Evolutionary conservation across 2,113 vertebrate genomes (phyloP).

Genomic region (Salvelinus alpinus): DNA sequence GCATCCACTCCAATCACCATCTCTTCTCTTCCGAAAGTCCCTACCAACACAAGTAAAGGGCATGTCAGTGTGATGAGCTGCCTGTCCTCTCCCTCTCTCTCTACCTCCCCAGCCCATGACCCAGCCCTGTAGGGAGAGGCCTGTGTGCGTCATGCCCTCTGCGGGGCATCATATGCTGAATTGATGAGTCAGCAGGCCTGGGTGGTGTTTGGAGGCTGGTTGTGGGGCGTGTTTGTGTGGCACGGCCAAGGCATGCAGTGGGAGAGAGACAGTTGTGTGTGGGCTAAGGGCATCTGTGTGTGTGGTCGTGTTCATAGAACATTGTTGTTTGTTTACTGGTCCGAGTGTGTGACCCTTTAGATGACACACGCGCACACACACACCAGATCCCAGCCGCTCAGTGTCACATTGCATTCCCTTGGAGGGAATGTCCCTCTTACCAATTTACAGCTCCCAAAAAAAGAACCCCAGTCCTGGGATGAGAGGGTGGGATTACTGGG

Average conservation of each 20-base stretch:
- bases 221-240: slow-evolving; percentile 8
- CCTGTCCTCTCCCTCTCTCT: neutral
- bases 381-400: neutral
- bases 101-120: neutral
- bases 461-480: slow-evolving; percentile 10
- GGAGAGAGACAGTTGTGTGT: slow-evolving; percentile 18
- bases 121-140: slow-evolving; percentile 25
- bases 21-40: slow-evolving; percentile 9
- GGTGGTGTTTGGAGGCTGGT: slow-evolving; percentile 45
- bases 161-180: slow-evolving; percentile 34
- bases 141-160: slow-evolving; percentile 49
- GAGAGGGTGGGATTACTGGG: neutral
- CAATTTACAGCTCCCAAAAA: slow-evolving; percentile 35
- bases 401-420: slow-evolving; percentile 30
- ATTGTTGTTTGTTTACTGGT: neutral
- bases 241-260: neutral
- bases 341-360: neutral
- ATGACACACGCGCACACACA: neutral
- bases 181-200: slow-evolving; percentile 56
- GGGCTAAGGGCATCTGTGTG: neutral
- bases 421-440: slow-evolving; percentile 29
- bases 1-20: neutral
- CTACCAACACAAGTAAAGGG: slow-evolving; percentile 22
- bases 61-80: neutral
- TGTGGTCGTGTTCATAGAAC: too few species aligned